Evolutionary conservation across 2,888 invertebrate species (phyloP), one percentile per base, ranked within the genome.

Genomic region (Synergus laeviventris): DNA sequence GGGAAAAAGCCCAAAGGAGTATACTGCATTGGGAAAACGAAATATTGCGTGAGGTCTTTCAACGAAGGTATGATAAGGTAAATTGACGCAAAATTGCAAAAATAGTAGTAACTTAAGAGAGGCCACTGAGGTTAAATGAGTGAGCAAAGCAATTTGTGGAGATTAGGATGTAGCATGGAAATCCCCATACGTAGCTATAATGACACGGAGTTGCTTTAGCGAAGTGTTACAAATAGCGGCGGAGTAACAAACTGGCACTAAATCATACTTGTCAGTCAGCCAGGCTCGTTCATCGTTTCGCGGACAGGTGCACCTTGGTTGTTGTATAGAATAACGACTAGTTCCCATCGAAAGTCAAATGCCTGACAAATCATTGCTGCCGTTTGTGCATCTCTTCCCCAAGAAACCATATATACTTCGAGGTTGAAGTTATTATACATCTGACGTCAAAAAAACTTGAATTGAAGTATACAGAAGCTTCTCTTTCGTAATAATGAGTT

Each of bases 211-310:
- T 78, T 64, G 73, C 74, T 80, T 80, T 74, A 78, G 74, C 76
- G 73, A 76, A 84, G 84, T 84, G 85, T 85, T 85, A 82, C 84
- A 82, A 83, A 86, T 85, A 82, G 80, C 77, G 79, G 76, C 80
- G 81, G 83, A 82, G 81, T 83, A 85, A 86, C 87, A 84, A 88
- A 88, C 85, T 83, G 85, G 80, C 86, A 84, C 83, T 89, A 89
- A 89, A 88, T 89, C 89, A 89, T 80, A 80, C 84, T 84, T 85
- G 87, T 84, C 86, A 82, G 84, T 83, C 82, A 81, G 81, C 79
- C 79, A 82, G 81, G 84, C 84, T 84, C 82, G 82, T 81, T 81
- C 83, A 79, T 85, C 84, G 79, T 76, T 73, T 21, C 64, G 59
- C 79, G 76, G 74, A 79, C 82, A 81, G 81, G 81, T 81, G 83